These are phyloP conservation scores for Illadopsis cleaveri DNA, from an alignment of 2,113 vertebrate genomes.

Conservation along the genomic window DNA sequence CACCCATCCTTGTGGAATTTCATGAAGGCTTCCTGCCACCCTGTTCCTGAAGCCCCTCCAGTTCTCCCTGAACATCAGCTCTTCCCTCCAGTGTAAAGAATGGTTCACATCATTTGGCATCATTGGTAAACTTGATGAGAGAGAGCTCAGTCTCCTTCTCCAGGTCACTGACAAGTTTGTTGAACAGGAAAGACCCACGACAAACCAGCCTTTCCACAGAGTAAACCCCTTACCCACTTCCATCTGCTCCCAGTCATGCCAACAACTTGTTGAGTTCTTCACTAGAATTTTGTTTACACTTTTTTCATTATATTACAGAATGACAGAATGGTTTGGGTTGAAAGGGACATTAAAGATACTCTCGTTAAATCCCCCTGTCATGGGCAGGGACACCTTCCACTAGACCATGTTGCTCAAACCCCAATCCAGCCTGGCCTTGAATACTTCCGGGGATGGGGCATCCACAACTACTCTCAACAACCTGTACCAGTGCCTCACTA, in stretches of 20 bases:
- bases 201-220: neutral
- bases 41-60: neutral
- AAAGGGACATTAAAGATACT: neutral
- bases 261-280: neutral
- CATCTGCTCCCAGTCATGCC: neutral
- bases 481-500: neutral
- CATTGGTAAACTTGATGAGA: neutral
- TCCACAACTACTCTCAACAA: neutral
- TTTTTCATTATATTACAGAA: neutral
- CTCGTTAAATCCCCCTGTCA: neutral
- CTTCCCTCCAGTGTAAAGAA: fast-evolving
- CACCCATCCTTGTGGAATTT: neutral
- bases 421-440: neutral
- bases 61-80: neutral
- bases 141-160: neutral
- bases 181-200: neutral
- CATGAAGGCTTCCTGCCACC: fast-evolving
- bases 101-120: neutral
- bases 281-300: neutral
- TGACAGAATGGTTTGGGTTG: neutral
- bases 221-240: neutral
- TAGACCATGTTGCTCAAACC: neutral
- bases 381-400: neutral
- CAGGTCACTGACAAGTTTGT: neutral
- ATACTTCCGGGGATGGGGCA: neutral